Base-by-base conservation (phyloP, 2,113 vertebrate genomes). In the Pollimyrus isidori region DNA sequence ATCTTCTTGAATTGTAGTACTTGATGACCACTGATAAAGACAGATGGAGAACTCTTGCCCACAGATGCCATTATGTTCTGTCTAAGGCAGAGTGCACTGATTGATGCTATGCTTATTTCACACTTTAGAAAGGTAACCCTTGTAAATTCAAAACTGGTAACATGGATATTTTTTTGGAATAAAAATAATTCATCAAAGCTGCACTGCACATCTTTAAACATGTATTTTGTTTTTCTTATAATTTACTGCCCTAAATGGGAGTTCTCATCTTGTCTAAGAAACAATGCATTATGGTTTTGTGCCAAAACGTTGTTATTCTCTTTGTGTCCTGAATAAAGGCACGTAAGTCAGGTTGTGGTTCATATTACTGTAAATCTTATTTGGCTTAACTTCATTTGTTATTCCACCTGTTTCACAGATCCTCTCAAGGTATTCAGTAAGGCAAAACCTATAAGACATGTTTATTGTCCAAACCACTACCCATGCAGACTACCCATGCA, bases 401-500 rank as follows among this genome's bases (percentile, higher is more conserved):
- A 96, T 96, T 96, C 94, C 96, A 96, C 96, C 95, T 88, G 93
- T 93, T 94, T 96, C 93, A 94, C 94, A 96, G 93, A 94, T 94
- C 93, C 91, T 93, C 92, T 92, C 92, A 90, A 95, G 93, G 93
- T 95, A 96, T 96, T 96, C 93, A 96, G 86, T 96, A 92, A 95
- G 92, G 95, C 95, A 93, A 96, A 56, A 92, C 90, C 93, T 96
- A 90, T 95, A 96, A 96, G 95, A 95, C 91, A 92, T 92, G 91
- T 94, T 95, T 96, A 96, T 95, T 96, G 94, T 95, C 94, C 93
- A 92, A 94, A 93, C 94, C 95, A 96, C 94, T 93, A 94, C 94
- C 92, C 92, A 95, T 92, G 93, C 93, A 93, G 95, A 95, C 93
- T 96, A 95, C 35, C 35, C 35, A 35, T 35, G 35, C 94, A 95